phyloP scores from a whole-genome alignment of 2,113 vertebrate species.

The Scatophagus argus region DNA sequence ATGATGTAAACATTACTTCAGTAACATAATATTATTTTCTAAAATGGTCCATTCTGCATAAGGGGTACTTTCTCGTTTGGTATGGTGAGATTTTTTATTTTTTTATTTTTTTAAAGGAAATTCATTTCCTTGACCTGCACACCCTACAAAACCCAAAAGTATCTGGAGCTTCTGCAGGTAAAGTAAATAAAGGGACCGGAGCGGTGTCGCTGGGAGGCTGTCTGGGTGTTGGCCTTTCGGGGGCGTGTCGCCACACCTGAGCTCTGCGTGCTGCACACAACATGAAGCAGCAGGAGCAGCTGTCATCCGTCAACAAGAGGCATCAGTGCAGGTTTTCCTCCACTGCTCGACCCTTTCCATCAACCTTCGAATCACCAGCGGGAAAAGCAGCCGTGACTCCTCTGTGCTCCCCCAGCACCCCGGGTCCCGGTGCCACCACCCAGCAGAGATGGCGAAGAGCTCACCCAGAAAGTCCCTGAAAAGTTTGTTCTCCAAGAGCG shows the following conservation, averaged over 20 bases:
- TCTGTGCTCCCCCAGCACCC: neutral
- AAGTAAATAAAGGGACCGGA: no score
- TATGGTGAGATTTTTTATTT: no score
- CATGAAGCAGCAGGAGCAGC: conserved; percentile 17
- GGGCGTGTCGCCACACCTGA: conserved; percentile 68
- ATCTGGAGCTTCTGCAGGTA: no score
- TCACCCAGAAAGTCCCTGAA: conserved; percentile 61
- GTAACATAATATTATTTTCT: no score
- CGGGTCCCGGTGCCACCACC: neutral
- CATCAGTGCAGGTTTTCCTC: neutral
- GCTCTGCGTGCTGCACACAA: conserved; percentile 19
- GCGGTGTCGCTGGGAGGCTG: neutral
- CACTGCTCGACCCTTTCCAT: neutral
- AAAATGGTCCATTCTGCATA: no score
- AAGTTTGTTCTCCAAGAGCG: conserved; percentile 77
- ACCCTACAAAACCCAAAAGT: no score
- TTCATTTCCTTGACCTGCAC: no score
- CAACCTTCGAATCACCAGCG: neutral
- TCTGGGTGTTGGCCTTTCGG: neutral
- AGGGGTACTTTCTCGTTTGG: no score
- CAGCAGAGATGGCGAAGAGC: conserved; percentile 68
- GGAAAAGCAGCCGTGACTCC: neutral
- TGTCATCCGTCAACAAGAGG: conserved; percentile 31
- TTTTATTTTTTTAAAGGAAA: no score
- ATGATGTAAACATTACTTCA: no score